Base-by-base conservation (phyloP, 2,797 vertebrate species). In the Chrosomus eos region DNA sequence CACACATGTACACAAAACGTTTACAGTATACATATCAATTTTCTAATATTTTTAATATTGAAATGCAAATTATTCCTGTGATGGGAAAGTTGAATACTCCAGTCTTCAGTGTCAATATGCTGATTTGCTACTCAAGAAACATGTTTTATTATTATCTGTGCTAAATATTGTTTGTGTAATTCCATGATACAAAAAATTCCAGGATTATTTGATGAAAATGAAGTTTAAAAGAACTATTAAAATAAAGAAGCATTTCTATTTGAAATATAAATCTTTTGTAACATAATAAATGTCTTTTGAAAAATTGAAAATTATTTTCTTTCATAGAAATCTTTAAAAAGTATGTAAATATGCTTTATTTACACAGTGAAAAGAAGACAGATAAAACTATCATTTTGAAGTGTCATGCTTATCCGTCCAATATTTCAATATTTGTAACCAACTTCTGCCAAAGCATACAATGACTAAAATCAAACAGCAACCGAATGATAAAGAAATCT, bases 361-460 rank as follows among this genome's bases (percentile, higher is more conserved):
- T 73, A 58, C 45, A 73, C 23, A 26, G 33, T n/a, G 13, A 76
- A 66, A 82, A 82, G 7, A 45, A 16, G 11, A 26, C 7, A 4
- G 45, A 8, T 31, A 80, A 53, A 80, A 45, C 36, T 10, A 31
- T 9, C 6, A 58, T 80, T 62, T 80, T 64, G 13, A 72, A 33
- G 76, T 83, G 36, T 51, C 53, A 45, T 31, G 31, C 76, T 71
- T 77, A 67, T 70, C 23, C 21, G 45, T 72, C 48, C 40, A 53
- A 28, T 75, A 16, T 85, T 66, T 71, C n/a, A 28, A 60, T 71
- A 23, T 68, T 55, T 82, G 70, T 67, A 31, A 82, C 82, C 21
- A 40, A 85, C 36, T 58, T 73, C n/a, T 72, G 64, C 81, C 75
- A 89, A 89, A 86, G 18, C 82, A 84, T 62, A 85, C 85, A 89